Evolutionary conservation across 2,797 vertebrate species (phyloP).

Genomic region (Sebastes steindachneri): DNA sequence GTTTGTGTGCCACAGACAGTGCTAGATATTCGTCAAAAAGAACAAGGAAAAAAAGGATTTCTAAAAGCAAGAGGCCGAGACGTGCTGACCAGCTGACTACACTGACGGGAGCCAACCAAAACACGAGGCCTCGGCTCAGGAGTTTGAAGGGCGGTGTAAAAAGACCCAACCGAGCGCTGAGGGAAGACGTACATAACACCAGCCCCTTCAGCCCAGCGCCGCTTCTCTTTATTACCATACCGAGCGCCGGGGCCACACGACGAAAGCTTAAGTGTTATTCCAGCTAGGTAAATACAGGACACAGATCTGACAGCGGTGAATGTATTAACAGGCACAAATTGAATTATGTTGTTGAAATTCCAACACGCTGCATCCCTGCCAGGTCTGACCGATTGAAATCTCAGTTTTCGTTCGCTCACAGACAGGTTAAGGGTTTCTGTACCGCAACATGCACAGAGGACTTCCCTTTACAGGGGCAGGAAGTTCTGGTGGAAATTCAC

Average conservation of each 20-base stretch:
- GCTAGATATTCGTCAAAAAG: constrained; percentile 31
- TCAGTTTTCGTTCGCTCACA: constrained; percentile 35
- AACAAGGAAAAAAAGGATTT: constrained; percentile 12
- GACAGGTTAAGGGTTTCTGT: constrained; percentile 39
- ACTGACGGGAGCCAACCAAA: constrained; percentile 69
- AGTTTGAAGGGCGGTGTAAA: constrained; percentile 25
- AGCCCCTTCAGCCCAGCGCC: constrained; percentile 45
- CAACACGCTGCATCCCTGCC: constrained; percentile 11
- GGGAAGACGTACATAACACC: constrained; percentile 65
- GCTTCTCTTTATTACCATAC: constrained; percentile 65
- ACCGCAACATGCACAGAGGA: constrained; percentile 9
- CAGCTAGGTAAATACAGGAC: constrained; percentile 81
- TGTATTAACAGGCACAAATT: constrained; percentile 78
- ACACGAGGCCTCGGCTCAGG: constrained; percentile 55
- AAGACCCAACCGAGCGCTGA: constrained; percentile 37
- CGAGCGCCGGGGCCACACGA: constrained; percentile 31
- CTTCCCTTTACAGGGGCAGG: constrained; percentile 8
- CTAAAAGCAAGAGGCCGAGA: constrained; percentile 56
- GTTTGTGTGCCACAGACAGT: constrained; percentile 15
- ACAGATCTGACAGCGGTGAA: constrained; percentile 61
- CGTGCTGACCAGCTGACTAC: constrained; percentile 74
- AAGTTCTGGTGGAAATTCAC: constrained; percentile 7
- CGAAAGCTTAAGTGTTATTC: constrained; percentile 72
- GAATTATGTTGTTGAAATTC: constrained; percentile 70
- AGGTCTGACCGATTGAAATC: constrained; percentile 53